Evolutionary conservation across 2,113 vertebrate species (phyloP).

Genomic region (Oncorhynchus clarkii): DNA sequence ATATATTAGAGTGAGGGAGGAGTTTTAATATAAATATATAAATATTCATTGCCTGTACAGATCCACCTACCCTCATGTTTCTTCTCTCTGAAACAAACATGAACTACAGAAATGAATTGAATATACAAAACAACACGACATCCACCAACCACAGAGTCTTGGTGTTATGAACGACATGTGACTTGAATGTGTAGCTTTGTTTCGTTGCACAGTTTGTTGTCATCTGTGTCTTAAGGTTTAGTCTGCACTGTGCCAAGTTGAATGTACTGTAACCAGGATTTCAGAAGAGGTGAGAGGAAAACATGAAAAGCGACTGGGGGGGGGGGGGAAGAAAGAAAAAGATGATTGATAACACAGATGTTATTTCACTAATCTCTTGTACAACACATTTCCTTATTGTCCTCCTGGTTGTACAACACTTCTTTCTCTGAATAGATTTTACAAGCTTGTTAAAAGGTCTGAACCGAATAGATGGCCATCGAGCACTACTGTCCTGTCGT

Average conservation of each 20-base stretch:
- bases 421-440: slow-evolving; percentile 72
- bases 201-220: slow-evolving; percentile 76
- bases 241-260: slow-evolving; percentile 91
- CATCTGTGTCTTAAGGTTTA: slow-evolving; percentile 84
- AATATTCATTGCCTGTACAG: slow-evolving; percentile 89
- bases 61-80: slow-evolving; percentile 57
- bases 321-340: slow-evolving; percentile 16
- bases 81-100: slow-evolving; percentile 47
- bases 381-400: slow-evolving; percentile 69
- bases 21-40: slow-evolving; percentile 76
- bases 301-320: no score
- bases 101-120: slow-evolving; percentile 56
- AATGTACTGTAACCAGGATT: slow-evolving; percentile 75
- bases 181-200: slow-evolving; percentile 78
- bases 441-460: slow-evolving; percentile 54
- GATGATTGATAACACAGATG: slow-evolving; percentile 23
- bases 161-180: slow-evolving; percentile 68
- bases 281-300: slow-evolving; percentile 4
- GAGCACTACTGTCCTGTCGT: slow-evolving; percentile 79
- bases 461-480: slow-evolving; percentile 46
- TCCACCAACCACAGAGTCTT: slow-evolving; percentile 68
- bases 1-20: slow-evolving; percentile 70
- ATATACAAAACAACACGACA: slow-evolving; percentile 44
- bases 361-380: slow-evolving; percentile 63
- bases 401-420: slow-evolving; percentile 63